A percentile compares a stretch with the other conserved stretches of the same genome.
Conservation (phyloP, 2,113 vertebrate genomes). For the Rana temporaria region DNA sequence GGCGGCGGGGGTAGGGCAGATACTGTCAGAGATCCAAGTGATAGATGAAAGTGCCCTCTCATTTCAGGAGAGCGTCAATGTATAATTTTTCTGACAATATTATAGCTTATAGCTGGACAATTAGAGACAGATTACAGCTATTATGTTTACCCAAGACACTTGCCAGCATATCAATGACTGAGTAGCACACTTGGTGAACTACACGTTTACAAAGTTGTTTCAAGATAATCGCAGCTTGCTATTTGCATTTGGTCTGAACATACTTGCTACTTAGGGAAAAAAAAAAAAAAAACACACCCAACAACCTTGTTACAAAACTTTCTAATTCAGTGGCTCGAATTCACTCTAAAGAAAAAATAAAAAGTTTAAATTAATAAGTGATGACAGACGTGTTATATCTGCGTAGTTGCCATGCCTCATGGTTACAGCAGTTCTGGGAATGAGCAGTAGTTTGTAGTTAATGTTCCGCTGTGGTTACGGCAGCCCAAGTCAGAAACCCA, state of each 20-base stretch:
- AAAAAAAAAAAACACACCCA: rapidly evolving
- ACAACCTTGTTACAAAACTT: background rate
- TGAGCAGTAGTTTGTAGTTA: conserved; percentile 15
- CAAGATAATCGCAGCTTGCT: conserved; percentile 55
- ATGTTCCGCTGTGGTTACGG: conserved; percentile 29
- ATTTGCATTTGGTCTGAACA: conserved; percentile 19
- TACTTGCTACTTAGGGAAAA: background rate
- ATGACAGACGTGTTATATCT: conserved; percentile 39
- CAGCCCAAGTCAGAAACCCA: background rate
- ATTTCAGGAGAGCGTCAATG: conserved; percentile 6
- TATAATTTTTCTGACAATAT: conserved; percentile 38
- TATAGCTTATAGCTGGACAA: conserved; percentile 55
- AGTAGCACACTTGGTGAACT: conserved; percentile 59
- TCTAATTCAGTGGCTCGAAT: conserved; percentile 7
- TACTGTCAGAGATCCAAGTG: background rate
- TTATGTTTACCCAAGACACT: conserved; percentile 62
- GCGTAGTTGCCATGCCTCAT: conserved; percentile 3
- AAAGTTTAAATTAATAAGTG: background rate
- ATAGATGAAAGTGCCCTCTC: background rate
- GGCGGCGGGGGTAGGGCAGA: no score
- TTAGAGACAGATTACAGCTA: conserved; percentile 55
- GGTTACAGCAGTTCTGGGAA: background rate
- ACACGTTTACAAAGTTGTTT: conserved; percentile 59
- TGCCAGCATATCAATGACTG: conserved; percentile 58
- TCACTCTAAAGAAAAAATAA: background rate